Percentiles rank a stretch among this genome's conserved stretches.
Evolutionary conservation across 2,113 vertebrate species (phyloP).

Genomic region (Orthonyx spaldingii): DNA sequence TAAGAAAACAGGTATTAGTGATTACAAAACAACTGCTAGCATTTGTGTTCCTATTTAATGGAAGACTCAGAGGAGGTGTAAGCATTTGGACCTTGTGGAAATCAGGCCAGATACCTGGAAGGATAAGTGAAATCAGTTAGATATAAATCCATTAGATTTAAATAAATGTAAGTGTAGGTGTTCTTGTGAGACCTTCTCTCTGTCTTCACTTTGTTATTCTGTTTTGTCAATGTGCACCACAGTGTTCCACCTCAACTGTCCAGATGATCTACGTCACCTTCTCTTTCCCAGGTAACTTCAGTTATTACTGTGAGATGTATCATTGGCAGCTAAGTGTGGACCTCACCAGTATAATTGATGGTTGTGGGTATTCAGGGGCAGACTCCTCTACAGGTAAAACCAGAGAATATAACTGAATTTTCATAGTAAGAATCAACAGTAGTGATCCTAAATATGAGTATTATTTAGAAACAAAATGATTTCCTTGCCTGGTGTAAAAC

Average conservation of each 20-base stretch:
- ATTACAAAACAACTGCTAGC: background rate
- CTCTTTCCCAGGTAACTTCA: background rate
- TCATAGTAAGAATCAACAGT: background rate
- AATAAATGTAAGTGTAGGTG: background rate
- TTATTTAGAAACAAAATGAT: background rate
- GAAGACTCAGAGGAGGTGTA: background rate
- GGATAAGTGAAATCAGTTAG: background rate
- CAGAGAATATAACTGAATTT: background rate
- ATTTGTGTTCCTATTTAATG: background rate
- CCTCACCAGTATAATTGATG: background rate
- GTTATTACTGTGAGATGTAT: background rate
- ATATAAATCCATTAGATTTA: background rate
- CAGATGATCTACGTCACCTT: fast-evolving
- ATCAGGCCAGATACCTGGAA: background rate
- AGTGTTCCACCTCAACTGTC: background rate
- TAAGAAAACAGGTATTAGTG: background rate
- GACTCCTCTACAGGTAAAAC: background rate
- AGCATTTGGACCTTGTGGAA: background rate
- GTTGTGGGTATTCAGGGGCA: background rate
- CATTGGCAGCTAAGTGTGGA: background rate
- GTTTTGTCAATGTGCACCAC: background rate
- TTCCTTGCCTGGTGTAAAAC: background rate
- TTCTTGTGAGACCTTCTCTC: background rate
- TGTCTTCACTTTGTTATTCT: background rate
- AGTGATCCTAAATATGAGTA: background rate